A percentile compares a stretch with the other conserved stretches of the same genome.
Conservation (phyloP, 2,113 vertebrate species). For the Nothobranchius furzeri region DNA sequence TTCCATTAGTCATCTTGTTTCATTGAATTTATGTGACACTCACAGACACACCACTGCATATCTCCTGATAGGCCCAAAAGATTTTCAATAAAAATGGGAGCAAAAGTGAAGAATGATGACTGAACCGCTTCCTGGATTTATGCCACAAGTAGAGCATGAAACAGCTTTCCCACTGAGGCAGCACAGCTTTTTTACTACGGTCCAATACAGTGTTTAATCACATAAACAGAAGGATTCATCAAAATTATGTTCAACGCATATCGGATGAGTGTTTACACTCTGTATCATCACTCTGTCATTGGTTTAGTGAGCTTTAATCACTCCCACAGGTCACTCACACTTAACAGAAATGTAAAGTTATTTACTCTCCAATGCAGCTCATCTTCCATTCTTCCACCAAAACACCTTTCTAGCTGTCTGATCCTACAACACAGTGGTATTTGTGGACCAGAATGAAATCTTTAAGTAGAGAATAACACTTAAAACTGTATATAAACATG, state of each 20-base stretch:
- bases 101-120: conserved; percentile 26
- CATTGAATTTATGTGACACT: conserved; percentile 37
- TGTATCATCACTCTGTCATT: neutral
- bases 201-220: conserved; percentile 12
- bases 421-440: no score
- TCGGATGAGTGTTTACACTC: neutral
- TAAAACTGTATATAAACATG: no score
- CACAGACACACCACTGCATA: conserved; percentile 6
- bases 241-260: conserved; percentile 3
- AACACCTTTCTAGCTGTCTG: no score
- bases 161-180: conserved; percentile 8
- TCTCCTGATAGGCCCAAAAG: conserved; percentile 26
- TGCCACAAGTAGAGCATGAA: conserved; percentile 3
- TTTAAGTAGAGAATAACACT: no score
- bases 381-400: neutral
- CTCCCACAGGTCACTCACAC: neutral
- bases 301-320: neutral
- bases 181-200: neutral
- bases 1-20: conserved; percentile 35
- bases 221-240: neutral
- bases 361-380: neutral
- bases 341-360: neutral
- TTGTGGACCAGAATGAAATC: no score
- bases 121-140: conserved; percentile 28
- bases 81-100: conserved; percentile 34